Base-by-base conservation (phyloP, 1,140 invertebrate species). In the Drepana arcuata region DNA sequence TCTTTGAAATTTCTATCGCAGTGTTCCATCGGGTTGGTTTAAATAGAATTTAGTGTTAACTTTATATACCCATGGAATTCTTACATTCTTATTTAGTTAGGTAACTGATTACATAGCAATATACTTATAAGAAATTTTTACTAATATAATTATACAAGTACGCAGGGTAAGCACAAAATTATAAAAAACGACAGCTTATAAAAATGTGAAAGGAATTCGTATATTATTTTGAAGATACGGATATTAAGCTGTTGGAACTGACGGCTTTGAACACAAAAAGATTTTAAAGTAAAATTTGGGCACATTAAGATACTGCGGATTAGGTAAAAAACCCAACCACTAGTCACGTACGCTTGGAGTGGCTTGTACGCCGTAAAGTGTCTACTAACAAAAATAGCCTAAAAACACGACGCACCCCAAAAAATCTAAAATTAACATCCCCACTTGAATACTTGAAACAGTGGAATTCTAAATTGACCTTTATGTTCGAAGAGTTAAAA, bases 381-480 rank as follows among this genome's bases (percentile, higher is more conserved):
- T 42, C 32, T 40, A 32, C 32, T 32, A 60, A 59, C 49, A 69
- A 69, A 67, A 69, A 65, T 54, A 66, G 44, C 30, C 44, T 45
- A 26, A 50, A 54, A 57, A 53, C 41, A 34, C 37, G 50, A 52
- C 59, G 49, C 61, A 53, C 53, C 63, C 66, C 55, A 63, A 51
- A 26, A 60, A 57, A 55, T 78, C 61, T 72, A 77, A 71, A 72
- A 70, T 73, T 73, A 73, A 67, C 66, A 41, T 63, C 46, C 63
- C 52, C 53, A 59, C 54, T 56, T 51, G 53, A 35, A 31, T 40
- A 57, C 63, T 60, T 50, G 49, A 56, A 26, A 21, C 13, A 14
- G 27, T 27, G 37, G 36, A 29, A 24, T 14, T 14, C 12, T 12
- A 55, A 45, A 52, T 34, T 35, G 21, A 33, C 30, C 42, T 34